phyloP scores from a whole-genome alignment of 2,888 invertebrate genomes.

The Tolmerus cingulatus region DNA sequence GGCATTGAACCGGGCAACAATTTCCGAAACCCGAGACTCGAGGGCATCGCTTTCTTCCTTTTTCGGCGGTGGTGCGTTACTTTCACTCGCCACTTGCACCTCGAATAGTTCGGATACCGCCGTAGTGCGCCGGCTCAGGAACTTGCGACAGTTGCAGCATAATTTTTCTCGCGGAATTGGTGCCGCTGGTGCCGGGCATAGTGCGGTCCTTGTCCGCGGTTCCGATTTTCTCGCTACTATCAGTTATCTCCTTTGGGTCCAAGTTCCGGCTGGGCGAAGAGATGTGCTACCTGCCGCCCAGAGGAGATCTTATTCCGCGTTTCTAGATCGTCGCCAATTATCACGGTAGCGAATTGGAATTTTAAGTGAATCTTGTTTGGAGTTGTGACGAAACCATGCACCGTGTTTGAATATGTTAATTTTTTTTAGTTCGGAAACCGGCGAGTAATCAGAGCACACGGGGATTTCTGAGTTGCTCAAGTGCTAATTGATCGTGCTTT shows the following conservation, averaged over 20 bases:
- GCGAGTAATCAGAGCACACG: not conserved
- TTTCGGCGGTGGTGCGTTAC: slow-evolving; percentile 28
- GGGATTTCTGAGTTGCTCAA: slow-evolving; percentile 41
- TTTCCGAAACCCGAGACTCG: slow-evolving; percentile 48
- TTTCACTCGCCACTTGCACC: slow-evolving; percentile 20
- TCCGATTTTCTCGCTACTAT: not conserved
- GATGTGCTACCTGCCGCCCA: not conserved
- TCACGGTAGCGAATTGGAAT: slow-evolving; percentile 34
- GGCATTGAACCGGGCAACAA: slow-evolving; percentile 64
- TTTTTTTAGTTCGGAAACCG: not conserved
- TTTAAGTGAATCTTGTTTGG: slow-evolving; percentile 32
- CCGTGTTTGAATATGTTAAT: slow-evolving; percentile 52
- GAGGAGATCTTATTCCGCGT: slow-evolving; percentile 14
- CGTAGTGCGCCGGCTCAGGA: not conserved
- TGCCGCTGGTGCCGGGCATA: not conserved
- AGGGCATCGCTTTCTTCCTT: slow-evolving; percentile 24
- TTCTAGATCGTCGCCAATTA: slow-evolving; percentile 24
- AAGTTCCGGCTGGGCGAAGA: not conserved
- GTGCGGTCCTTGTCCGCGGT: not conserved
- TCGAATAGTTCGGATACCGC: slow-evolving; percentile 8
- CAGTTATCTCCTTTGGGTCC: not conserved
- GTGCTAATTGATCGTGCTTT: slow-evolving; percentile 62
- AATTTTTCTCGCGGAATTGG: not conserved
- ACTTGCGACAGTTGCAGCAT: not conserved
- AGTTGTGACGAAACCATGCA: slow-evolving; percentile 36